A percentile compares a stretch with the other conserved stretches of the same genome.
These are phyloP conservation scores for Nomada ferruginata DNA, from an alignment of 2,888 invertebrate genomes.

Conservation along the genomic window DNA sequence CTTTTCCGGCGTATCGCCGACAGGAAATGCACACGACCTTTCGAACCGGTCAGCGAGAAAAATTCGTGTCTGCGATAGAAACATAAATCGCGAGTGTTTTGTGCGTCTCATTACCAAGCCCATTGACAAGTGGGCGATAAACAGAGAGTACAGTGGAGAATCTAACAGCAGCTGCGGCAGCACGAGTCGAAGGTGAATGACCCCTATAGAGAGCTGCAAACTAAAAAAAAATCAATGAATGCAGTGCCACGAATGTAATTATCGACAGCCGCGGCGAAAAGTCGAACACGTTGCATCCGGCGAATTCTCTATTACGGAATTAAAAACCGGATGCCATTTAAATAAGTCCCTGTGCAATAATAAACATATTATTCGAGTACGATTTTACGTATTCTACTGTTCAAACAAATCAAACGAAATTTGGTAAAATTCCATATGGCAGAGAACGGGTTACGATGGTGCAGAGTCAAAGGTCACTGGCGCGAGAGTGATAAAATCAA, in stretches of 20 bases:
- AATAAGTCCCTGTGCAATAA: neutral
- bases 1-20: neutral
- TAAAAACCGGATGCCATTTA: neutral
- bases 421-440: too few species aligned
- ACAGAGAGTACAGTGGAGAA: slow-evolving; percentile 51
- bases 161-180: slow-evolving; percentile 57
- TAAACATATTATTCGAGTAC: neutral
- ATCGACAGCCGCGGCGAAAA: slow-evolving; percentile 31
- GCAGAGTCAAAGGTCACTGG: too few species aligned
- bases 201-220: slow-evolving; percentile 56
- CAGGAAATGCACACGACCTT: slow-evolving; percentile 42
- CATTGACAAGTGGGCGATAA: slow-evolving; percentile 68
- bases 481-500: too few species aligned
- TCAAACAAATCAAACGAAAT: too few species aligned
- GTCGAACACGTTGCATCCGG: neutral
- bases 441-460: too few species aligned
- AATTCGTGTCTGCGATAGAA: slow-evolving; percentile 46
- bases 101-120: slow-evolving; percentile 53
- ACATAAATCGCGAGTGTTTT: slow-evolving; percentile 58
- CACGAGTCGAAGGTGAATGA: slow-evolving; percentile 61
- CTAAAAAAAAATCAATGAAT: slow-evolving; percentile 56
- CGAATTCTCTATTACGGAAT: neutral
- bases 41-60: slow-evolving; percentile 39
- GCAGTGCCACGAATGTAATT: slow-evolving; percentile 27
- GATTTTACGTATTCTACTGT: neutral